Conservation (phyloP, 1,140 invertebrate genomes). For the Brachionus calyciflorus region DNA sequence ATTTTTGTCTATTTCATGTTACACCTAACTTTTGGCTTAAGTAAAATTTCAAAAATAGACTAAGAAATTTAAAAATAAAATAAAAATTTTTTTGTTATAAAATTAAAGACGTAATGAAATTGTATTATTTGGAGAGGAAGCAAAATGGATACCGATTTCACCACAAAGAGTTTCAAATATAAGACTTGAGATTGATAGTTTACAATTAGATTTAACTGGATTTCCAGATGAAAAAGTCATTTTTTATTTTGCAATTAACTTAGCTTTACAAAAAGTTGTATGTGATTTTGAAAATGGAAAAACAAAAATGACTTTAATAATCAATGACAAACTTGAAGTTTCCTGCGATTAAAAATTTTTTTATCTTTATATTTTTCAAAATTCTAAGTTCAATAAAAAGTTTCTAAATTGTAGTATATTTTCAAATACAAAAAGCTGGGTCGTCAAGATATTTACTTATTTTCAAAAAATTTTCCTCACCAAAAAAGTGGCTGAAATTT, state of each 20-base stretch:
- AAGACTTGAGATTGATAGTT: neutral
- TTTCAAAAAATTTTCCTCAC: too few species aligned
- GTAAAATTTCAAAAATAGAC: neutral
- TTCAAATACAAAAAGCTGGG: too few species aligned
- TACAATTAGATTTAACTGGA: neutral
- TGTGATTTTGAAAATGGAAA: constrained; percentile 2
- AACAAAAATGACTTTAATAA: neutral
- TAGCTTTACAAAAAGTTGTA: neutral
- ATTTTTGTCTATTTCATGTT: constrained; percentile 37
- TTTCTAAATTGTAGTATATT: too few species aligned
- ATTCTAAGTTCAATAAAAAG: neutral
- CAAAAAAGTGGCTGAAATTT: too few species aligned
- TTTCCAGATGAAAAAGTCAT: neutral
- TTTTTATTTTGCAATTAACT: neutral
- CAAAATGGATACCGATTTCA: constrained; percentile 44
- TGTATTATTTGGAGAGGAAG: constrained; percentile 21
- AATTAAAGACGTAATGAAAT: constrained; percentile 33
- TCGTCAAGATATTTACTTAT: too few species aligned
- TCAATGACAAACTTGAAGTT: neutral
- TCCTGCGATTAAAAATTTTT: neutral
- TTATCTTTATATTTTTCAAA: neutral
- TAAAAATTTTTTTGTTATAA: neutral
- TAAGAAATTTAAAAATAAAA: neutral
- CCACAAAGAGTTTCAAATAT: constrained; percentile 20
- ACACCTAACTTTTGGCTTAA: neutral